Evolutionary conservation across 2,113 vertebrate species (phyloP), one percentile per base, ranked within the genome.

Genomic region (Pardalotus punctatus): DNA sequence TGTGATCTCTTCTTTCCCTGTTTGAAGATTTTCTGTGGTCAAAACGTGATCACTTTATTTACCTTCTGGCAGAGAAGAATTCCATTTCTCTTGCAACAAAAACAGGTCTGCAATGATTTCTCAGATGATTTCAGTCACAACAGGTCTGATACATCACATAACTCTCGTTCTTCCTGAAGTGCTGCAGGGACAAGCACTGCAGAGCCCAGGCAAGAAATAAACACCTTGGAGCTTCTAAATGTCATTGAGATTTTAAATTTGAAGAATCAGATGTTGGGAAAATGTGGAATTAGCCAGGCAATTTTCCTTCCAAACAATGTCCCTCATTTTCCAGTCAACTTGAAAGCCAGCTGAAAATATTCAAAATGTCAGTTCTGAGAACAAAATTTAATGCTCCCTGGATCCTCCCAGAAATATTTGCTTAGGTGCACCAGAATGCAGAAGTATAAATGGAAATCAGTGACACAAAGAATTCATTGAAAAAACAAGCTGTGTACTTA

Each of bases 391-490:
- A 3, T 38, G 51, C 64, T 79, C 58, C 17, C 70, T 93, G 71
- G 36, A 67, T 93, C 29, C 64, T 66, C 62, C 67, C 72, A 94
- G 81, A 90, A 90, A 45, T 78, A 62, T 66, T 91, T 93, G 45
- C 19, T 66, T 85, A 71, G 69, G 60, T 78, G 28, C 64, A 81
- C 36, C 60, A 71, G 83, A 88, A 91, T 66, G 85, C 54, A 78
- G 54, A 93, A 62, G 76, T 66, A 50, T 58, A 90, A 81, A 77
- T 86, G 58, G 79, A 93, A 81, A 90, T 80, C 60, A 86, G 90
- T 70, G n/a, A 65, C 51, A 92, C 42, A 88, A 86, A 81, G 79
- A 92, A 90, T 78, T 83, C 33, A 93, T 66, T 95, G 90, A 86
- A 86, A 90, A 90, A 65, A 62, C 66, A 83, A 83, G 74, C 74